Percentiles rank a stretch among this genome's conserved stretches.
These are phyloP conservation scores for Dasyurus viverrinus DNA, from an alignment of 2,113 vertebrate species.

Conservation along the genomic window DNA sequence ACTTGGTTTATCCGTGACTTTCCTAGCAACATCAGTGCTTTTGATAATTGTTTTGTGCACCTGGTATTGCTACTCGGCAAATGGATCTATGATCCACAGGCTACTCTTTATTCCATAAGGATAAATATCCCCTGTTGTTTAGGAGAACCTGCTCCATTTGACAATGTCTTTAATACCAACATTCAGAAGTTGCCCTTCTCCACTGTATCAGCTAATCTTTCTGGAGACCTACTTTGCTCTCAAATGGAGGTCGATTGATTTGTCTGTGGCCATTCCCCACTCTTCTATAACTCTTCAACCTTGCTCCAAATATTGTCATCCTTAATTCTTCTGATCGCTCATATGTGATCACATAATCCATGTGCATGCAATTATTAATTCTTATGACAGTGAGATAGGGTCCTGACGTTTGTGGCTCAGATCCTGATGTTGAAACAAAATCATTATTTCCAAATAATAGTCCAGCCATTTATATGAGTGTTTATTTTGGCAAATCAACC, in stretches of 20 bases:
- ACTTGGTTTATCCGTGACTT: neutral
- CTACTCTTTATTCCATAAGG: neutral
- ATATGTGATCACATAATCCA: neutral
- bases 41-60: neutral
- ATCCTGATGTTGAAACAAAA: neutral
- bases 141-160: neutral
- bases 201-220: neutral
- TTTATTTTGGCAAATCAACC: slow-evolving; percentile 24
- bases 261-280: neutral
- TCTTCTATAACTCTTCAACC: neutral
- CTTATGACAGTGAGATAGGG: neutral
- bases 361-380: neutral
- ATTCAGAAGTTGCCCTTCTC: neutral
- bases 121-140: neutral
- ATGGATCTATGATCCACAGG: neutral
- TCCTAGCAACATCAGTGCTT: neutral
- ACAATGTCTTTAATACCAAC: neutral
- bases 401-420: neutral
- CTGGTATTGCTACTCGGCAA: neutral
- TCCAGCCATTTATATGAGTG: neutral
- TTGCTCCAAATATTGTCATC: neutral
- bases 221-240: neutral
- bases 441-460: neutral
- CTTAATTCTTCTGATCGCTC: neutral
- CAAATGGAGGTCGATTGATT: neutral